Evolutionary conservation across 2,113 vertebrate genomes (phyloP).

Genomic region (Rhinoptilus africanus): DNA sequence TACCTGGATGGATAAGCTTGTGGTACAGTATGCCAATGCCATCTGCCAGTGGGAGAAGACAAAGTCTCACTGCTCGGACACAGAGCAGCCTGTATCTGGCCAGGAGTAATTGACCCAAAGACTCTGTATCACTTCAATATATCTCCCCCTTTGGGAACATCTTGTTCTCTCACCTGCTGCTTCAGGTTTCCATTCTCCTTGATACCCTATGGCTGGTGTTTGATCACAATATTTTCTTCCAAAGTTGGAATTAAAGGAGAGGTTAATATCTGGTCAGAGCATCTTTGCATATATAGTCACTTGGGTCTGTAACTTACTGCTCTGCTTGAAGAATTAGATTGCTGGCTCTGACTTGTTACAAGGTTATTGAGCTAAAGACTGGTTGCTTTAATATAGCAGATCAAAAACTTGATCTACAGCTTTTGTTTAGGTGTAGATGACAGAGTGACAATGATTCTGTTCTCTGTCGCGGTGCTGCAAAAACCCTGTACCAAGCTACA

Average conservation of each 20-base stretch:
- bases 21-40: slow-evolving; percentile 91
- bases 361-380: slow-evolving; percentile 1
- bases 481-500: neutral
- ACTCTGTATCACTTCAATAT: slow-evolving; percentile 45
- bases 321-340: slow-evolving; percentile 54
- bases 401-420: neutral
- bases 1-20: slow-evolving; percentile 99
- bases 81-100: slow-evolving; percentile 69
- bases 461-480: neutral
- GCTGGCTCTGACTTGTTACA: slow-evolving; percentile 14
- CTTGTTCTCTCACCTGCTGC: slow-evolving; percentile 50
- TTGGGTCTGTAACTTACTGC: slow-evolving; percentile 52
- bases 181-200: slow-evolving; percentile 66
- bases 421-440: neutral
- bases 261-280: neutral
- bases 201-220: slow-evolving; percentile 42
- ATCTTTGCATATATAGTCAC: neutral
- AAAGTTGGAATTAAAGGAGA: slow-evolving; percentile 7
- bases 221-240: slow-evolving; percentile 55
- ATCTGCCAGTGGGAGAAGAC: slow-evolving; percentile 97
- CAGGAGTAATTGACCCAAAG: slow-evolving; percentile 65
- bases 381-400: neutral
- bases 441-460: neutral
- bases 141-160: slow-evolving; percentile 41
- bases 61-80: slow-evolving; percentile 87